Base-by-base conservation (phyloP, 2,797 vertebrate genomes). In the Diceros bicornis region DNA sequence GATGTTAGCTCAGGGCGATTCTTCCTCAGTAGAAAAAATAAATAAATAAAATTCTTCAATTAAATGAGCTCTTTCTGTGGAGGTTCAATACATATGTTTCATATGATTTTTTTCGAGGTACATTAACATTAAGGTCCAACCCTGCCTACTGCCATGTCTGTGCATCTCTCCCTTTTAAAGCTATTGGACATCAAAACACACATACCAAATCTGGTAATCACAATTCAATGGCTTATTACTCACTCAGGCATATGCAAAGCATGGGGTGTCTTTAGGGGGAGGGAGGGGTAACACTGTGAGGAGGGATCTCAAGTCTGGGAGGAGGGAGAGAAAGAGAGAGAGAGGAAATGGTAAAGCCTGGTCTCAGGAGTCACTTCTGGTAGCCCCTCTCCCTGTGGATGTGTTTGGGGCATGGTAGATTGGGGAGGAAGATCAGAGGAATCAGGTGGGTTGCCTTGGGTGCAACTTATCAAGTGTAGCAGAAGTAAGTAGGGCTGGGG, bases 141-240 rank as follows among this genome's bases (percentile, higher is more conserved):
- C 23, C 29, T 52, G 3, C 12, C 7, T 9, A 61, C 2, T 66
- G 12, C 18, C 17, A 37, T 0, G 0, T 47, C 7, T 44, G 18
- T 2, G 16, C 37, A 32, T 64, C 7, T 8, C 25, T 71, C 47
- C 72, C 23, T 69, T 77, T 94, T n/a, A 77, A 86, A 77, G 32
- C 6, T n/a, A 59, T 21, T 29, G 20, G 6, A n/a, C 17, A 50
- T 41, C 50, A 92, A 79, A 72, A 64, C 25, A 25, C 11, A 94
- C 17, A n/a, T 4, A 74, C 25, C 11, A 74, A 57, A 79, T 52
- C 27, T 44, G 29, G 11, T 29, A 18, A 89, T 72, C 29, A 52
- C 3, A 81, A 59, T 79, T 71, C 32, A 85, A 77, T 84, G 20
- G 17, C 21, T 50, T 89, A 18, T 52, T 41, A 59, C 7, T 66